These are phyloP conservation scores for Phorcus lineatus DNA, from an alignment of 2,888 invertebrate genomes.

Conservation along the genomic window DNA sequence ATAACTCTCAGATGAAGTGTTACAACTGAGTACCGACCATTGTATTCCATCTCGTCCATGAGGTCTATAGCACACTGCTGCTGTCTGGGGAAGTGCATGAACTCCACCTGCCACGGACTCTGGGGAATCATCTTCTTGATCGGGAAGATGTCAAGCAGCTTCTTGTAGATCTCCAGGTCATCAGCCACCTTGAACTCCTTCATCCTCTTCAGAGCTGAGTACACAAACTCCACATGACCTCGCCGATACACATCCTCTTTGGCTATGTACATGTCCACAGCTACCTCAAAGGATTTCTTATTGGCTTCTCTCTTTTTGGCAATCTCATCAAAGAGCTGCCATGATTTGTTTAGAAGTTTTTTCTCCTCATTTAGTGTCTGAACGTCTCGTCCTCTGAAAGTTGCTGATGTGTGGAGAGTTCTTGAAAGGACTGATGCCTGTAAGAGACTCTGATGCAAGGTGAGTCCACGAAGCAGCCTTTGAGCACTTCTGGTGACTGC, in stretches of 20 bases:
- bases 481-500: background rate
- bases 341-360: conserved; percentile 29
- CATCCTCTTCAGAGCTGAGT: conserved; percentile 91
- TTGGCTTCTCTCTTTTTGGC: conserved; percentile 46
- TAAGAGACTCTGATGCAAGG: background rate
- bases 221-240: conserved; percentile 96
- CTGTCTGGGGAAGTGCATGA: conserved; percentile 95
- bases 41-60: conserved; percentile 95
- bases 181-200: conserved; percentile 91
- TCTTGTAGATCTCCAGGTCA: conserved; percentile 84
- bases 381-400: background rate
- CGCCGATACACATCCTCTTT: conserved; percentile 82
- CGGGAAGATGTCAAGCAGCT: conserved; percentile 91
- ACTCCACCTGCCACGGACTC: conserved; percentile 88
- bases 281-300: conserved; percentile 60
- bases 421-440: background rate
- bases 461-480: background rate
- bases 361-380: conserved; percentile 16
- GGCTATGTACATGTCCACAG: conserved; percentile 80
- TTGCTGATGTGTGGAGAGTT: background rate
- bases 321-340: conserved; percentile 37
- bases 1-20: too few species aligned
- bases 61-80: conserved; percentile 94
- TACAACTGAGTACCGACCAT: conserved; percentile 79
- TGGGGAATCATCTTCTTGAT: conserved; percentile 85